Evolutionary conservation across 1,140 invertebrate species (phyloP), one percentile per base, ranked within the genome.

Genomic region (Frieseomelitta varia): DNA sequence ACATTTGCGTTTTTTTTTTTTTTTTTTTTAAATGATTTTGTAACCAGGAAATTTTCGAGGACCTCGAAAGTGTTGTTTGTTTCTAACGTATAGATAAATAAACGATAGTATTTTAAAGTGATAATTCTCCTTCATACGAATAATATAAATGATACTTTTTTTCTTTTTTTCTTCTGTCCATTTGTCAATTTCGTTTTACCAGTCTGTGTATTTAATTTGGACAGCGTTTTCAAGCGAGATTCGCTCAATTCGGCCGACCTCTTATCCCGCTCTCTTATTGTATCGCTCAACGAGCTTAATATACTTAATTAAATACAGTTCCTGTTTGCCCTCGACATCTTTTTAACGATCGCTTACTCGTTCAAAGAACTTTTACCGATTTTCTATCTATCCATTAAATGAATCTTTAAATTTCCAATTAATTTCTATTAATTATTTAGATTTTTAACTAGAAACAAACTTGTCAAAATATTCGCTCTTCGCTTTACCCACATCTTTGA

Each of bases 301-400:
- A 27, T 47, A 39, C 75, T 83, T 83, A 61, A 83, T 83, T 78
- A 83, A 83, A 83, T 78, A 34, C 75, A 27, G 67, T 83, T 83
- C 81, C 81, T 83, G 81, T 83, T 71, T 83, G 47, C 75, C 4
- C 75, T 1, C n/a, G 34, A 34, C 6, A 30, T 12, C 47, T 19
- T 24, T 69, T 75, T 68, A 75, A 55, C 14, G 12, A 14, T 12
- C 63, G 17, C 34, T 79, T 79, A 83, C 71, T 58, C 74, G 4
- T 34, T 27, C 24, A 10, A 74, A 58, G 24, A 24, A 19, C n/a
- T 21, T 21, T 47, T 15, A n/a, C 19, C 30, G 47, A 81, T 74
- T 65, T 74, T 55, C 19, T 10, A 24, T n/a, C 8, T 27, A n/a
- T 17, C 2, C 27, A 1, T 61, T n/a, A 4, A 0, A 61, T 61